Conservation (phyloP, 2,797 vertebrate species). For the Pristis pectinata region DNA sequence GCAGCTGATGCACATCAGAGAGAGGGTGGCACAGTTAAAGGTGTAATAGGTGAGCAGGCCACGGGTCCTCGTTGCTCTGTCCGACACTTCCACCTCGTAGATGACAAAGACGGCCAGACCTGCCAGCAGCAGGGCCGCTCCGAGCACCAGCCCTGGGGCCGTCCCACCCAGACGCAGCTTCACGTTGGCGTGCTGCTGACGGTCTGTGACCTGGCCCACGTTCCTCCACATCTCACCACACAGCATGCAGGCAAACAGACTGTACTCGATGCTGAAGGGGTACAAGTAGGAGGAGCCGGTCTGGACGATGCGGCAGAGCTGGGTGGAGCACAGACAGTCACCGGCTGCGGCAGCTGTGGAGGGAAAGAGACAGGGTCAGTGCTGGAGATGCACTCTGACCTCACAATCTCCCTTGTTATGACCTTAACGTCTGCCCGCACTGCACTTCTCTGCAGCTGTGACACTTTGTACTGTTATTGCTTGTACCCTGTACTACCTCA, state of each 20-base stretch:
- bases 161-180: constrained; percentile 39
- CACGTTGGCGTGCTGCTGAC: no score
- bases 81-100: constrained; percentile 67
- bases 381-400: no score
- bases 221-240: constrained; percentile 97
- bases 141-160: constrained; percentile 61
- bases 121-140: constrained; percentile 61
- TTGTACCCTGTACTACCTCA: no score
- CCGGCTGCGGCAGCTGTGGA: constrained; percentile 48
- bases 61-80: constrained; percentile 44
- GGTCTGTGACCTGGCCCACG: constrained; percentile 65
- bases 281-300: constrained; percentile 82
- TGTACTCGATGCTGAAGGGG: constrained; percentile 95
- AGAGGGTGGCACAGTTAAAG: constrained; percentile 72
- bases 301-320: constrained; percentile 70
- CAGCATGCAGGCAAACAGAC: constrained; percentile 89
- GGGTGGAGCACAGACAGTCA: constrained; percentile 64
- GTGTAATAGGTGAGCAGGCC: constrained; percentile 74
- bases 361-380: no score
- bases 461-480: no score
- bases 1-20: constrained; percentile 69
- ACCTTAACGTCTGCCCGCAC: no score
- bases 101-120: constrained; percentile 78
- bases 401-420: no score
- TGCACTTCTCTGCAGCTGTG: no score